Evolutionary conservation across 2,888 invertebrate species (phyloP).

Genomic region (Lasioglossum calceatum): DNA sequence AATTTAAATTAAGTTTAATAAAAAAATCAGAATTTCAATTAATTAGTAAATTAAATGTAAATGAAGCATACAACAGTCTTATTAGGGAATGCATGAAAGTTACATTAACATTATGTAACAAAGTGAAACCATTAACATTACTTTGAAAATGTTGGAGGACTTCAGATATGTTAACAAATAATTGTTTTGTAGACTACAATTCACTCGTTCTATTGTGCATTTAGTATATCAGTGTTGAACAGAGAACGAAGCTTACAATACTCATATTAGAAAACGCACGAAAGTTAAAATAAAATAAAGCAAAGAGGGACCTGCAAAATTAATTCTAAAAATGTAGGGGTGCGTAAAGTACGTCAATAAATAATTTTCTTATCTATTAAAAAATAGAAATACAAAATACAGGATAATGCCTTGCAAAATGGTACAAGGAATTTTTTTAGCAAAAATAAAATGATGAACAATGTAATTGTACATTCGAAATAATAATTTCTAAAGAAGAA

Average conservation of each 20-base stretch:
- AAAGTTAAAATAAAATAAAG: no score
- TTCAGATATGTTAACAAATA: no score
- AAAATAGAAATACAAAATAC: neutral
- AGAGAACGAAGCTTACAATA: no score
- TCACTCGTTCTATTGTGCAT: no score
- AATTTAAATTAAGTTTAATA: no score
- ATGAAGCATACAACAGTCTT: neutral
- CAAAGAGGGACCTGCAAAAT: neutral
- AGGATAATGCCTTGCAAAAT: neutral
- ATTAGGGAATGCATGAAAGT: neutral
- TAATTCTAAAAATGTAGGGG: neutral
- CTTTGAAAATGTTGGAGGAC: neutral
- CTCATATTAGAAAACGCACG: no score
- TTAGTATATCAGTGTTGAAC: no score
- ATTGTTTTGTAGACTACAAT: no score
- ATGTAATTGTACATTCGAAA: neutral
- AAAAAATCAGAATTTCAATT: no score
- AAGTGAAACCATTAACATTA: neutral
- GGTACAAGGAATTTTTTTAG: neutral
- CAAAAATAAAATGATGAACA: neutral
- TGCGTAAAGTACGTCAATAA: neutral
- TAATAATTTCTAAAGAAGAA: neutral
- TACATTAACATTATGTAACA: neutral
- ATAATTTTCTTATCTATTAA: neutral
- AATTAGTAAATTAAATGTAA: no score